Evolutionary conservation across 2,113 vertebrate species (phyloP).

Genomic region (Hippocampus comes): DNA sequence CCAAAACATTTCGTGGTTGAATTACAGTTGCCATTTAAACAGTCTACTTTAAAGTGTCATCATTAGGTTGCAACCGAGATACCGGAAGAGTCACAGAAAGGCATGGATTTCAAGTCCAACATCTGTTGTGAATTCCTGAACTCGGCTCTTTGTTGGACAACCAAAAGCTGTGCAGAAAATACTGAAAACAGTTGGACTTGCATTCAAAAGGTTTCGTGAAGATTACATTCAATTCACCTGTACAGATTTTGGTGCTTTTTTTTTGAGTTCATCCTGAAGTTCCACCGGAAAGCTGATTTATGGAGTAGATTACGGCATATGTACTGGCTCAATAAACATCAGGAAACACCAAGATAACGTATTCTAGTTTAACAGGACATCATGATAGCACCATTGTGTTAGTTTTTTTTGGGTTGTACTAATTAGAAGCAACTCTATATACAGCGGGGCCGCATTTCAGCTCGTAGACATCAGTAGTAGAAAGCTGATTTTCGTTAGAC

Average conservation of each 20-base stretch:
- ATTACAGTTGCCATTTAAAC: neutral
- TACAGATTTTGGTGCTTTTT: neutral
- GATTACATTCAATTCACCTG: neutral
- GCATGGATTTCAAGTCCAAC: no score
- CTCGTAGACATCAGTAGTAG: constrained; percentile 61
- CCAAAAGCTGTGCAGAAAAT: no score
- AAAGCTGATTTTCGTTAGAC: constrained; percentile 31
- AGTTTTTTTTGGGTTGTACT: constrained; percentile 41
- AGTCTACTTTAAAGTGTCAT: neutral
- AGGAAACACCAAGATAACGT: neutral
- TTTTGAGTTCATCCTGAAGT: neutral
- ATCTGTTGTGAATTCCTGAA: no score
- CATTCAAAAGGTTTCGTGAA: no score
- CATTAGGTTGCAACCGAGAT: no score
- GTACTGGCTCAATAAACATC: neutral
- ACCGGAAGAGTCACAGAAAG: no score
- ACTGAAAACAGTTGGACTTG: no score
- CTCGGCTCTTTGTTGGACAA: no score
- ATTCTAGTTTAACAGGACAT: constrained; percentile 13
- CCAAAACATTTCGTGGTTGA: neutral
- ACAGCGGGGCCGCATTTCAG: constrained; percentile 63
- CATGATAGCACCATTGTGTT: constrained; percentile 62
- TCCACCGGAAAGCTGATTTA: neutral
- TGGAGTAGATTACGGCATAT: neutral
- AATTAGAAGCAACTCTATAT: constrained; percentile 58